A percentile compares a stretch with the other conserved stretches of the same genome.
phyloP scores from a whole-genome alignment of 2,888 invertebrate genomes.

The Agrotis segetum region DNA sequence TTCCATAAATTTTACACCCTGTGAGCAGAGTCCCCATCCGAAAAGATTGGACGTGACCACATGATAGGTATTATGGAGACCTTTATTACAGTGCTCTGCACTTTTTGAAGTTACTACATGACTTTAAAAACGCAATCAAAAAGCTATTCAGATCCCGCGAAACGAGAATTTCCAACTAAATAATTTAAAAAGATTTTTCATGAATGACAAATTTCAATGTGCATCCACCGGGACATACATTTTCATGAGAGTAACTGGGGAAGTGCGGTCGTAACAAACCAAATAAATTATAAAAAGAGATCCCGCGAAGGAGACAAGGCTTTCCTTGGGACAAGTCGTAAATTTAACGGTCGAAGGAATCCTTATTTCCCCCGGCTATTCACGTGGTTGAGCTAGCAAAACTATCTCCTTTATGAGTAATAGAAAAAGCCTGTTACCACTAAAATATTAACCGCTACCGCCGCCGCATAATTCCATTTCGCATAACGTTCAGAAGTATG shows the following conservation, averaged over 20 bases:
- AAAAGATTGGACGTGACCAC: conserved; percentile 88
- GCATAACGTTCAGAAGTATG: conserved; percentile 37
- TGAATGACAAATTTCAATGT: conserved; percentile 71
- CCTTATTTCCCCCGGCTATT: conserved; percentile 87
- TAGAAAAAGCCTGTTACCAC: conserved; percentile 75
- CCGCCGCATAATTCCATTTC: conserved; percentile 57
- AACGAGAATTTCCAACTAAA: conserved; percentile 40
- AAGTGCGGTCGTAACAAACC: conserved; percentile 84
- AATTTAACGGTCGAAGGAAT: conserved; percentile 89
- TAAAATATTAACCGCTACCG: conserved; percentile 69
- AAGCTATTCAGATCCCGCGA: conserved; percentile 37
- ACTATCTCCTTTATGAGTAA: conserved; percentile 84
- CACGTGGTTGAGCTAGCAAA: conserved; percentile 84
- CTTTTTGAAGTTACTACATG: conserved; percentile 38
- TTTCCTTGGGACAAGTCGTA: conserved; percentile 89
- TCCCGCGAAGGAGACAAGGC: conserved; percentile 83
- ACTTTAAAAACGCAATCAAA: conserved; percentile 50
- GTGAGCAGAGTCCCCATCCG: conserved; percentile 85
- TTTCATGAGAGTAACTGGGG: conserved; percentile 79
- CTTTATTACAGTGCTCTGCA: conserved; percentile 45
- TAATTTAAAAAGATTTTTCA: conserved; percentile 56
- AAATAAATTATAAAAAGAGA: conserved; percentile 90
- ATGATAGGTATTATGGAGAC: conserved; percentile 68
- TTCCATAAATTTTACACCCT: conserved; percentile 91
- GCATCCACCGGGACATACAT: conserved; percentile 72